Percentiles rank a stretch among this genome's conserved stretches.
Evolutionary conservation across 2,797 vertebrate species (phyloP).

Genomic region (Arvicola amphibius): DNA sequence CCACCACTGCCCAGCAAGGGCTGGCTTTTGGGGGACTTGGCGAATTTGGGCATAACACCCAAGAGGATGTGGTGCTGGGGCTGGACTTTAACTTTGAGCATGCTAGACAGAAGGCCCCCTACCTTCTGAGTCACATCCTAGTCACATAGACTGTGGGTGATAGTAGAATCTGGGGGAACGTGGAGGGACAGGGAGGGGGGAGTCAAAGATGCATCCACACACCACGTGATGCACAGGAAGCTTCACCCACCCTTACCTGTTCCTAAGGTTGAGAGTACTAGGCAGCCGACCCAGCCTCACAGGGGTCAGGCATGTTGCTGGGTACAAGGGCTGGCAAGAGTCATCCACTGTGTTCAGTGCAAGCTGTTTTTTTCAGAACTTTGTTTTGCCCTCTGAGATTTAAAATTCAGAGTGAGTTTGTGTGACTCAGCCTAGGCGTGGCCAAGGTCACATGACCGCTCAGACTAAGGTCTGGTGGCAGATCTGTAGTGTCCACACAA

Average conservation of each 20-base stretch:
- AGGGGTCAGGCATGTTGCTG: neutral
- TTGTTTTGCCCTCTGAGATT: neutral
- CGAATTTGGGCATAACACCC: no score
- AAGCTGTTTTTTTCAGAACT: neutral
- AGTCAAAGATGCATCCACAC: neutral
- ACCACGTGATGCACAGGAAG: neutral
- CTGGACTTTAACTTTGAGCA: neutral
- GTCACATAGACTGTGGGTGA: neutral
- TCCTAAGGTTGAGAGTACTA: neutral
- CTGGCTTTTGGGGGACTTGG: no score
- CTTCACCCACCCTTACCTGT: no score
- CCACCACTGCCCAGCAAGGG: no score
- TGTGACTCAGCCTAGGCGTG: neutral
- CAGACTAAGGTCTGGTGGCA: neutral
- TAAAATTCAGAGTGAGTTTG: conserved; percentile 26
- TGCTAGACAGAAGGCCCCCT: neutral
- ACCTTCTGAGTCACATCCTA: no score
- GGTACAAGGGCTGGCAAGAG: neutral
- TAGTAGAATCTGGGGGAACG: neutral
- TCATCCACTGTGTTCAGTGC: neutral
- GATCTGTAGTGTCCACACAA: neutral
- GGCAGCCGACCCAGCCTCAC: neutral
- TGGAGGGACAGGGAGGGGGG: neutral
- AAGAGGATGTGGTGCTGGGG: neutral
- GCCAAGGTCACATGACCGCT: neutral